Percentiles rank a stretch among this genome's conserved stretches.
These are phyloP conservation scores for Tympanoctomys barrerae DNA, from an alignment of 2,797 vertebrate species.

Conservation along the genomic window DNA sequence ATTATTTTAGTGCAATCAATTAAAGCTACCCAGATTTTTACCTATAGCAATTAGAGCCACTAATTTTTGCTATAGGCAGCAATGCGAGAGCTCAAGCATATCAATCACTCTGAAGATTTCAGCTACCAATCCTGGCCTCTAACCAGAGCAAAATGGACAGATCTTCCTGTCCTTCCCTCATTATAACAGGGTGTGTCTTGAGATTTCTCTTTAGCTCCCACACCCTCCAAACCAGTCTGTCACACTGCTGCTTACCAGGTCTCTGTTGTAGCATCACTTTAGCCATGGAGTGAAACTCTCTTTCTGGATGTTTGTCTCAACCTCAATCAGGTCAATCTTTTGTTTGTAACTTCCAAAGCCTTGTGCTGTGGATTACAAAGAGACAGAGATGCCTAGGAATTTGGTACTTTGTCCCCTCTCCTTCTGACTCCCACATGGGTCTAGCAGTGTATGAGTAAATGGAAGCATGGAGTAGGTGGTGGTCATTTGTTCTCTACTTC, in stretches of 20 bases:
- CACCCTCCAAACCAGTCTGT: background rate
- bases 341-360: background rate
- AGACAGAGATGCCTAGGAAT: background rate
- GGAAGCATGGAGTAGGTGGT: background rate
- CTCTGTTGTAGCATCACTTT: background rate
- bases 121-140: background rate
- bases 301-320: background rate
- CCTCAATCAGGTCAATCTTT: background rate
- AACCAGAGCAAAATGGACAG: background rate
- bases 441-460: background rate
- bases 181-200: background rate
- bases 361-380: background rate
- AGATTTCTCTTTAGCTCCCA: background rate
- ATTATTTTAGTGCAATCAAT: background rate
- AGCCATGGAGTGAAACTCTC: background rate
- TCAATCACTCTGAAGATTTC: background rate
- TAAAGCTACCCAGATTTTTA: background rate
- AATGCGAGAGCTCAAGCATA: background rate
- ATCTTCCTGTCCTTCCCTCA: background rate
- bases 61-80: background rate
- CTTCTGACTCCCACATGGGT: background rate
- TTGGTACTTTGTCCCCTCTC: background rate
- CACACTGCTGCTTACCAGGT: background rate
- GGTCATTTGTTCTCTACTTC: background rate
- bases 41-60: background rate